Evolutionary conservation across 2,113 vertebrate genomes (phyloP).

Genomic region (Brienomyrus brachyistius): DNA sequence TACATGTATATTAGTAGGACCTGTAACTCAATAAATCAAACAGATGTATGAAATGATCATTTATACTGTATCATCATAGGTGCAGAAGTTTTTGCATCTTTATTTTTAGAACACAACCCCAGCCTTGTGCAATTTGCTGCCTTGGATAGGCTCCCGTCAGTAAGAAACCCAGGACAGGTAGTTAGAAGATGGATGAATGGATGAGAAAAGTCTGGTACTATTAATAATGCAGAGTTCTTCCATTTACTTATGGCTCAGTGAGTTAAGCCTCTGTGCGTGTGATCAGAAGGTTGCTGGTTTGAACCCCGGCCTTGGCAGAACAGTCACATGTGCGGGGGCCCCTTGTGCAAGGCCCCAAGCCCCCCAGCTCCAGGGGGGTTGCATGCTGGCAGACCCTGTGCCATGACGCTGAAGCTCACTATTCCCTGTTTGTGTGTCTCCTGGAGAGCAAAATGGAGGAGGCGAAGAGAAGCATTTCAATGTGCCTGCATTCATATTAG

Average conservation of each 20-base stretch:
- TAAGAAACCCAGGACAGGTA: neutral
- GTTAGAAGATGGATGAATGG: neutral
- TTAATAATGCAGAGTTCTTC: neutral
- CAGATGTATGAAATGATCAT: neutral
- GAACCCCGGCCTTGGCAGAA: neutral
- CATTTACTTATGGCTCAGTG: neutral
- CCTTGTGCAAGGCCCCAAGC: neutral
- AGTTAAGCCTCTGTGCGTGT: neutral
- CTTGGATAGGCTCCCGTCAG: neutral
- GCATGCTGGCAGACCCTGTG: neutral
- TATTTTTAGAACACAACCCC: neutral
- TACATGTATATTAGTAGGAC: neutral
- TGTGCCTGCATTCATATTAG: neutral
- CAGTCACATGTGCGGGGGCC: neutral
- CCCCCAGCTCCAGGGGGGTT: neutral
- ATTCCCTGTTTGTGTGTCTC: neutral
- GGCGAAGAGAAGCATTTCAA: neutral
- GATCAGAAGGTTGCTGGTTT: neutral
- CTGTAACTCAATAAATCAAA: neutral
- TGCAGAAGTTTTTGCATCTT: neutral
- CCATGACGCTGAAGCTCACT: neutral
- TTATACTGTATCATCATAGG: neutral
- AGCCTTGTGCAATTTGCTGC: neutral
- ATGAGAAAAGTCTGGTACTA: neutral
- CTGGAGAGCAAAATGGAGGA: neutral